A percentile compares a stretch with the other conserved stretches of the same genome.
These are phyloP conservation scores for Molorchus minor DNA, from an alignment of 2,888 invertebrate genomes.

Conservation along the genomic window DNA sequence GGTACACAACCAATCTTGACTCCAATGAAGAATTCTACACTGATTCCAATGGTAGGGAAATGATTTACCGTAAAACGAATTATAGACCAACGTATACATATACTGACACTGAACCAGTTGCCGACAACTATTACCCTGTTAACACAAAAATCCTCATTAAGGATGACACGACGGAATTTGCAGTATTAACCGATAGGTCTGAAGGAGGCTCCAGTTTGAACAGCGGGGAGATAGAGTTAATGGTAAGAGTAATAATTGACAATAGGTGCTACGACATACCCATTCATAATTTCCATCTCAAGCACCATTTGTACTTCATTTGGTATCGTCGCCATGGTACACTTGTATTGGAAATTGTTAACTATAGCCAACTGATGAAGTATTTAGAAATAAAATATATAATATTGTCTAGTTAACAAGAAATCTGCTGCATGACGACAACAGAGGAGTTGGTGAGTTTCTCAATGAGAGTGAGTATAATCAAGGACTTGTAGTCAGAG, in stretches of 20 bases:
- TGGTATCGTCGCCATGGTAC: no score
- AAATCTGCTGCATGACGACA: conserved; percentile 79
- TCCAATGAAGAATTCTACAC: conserved; percentile 72
- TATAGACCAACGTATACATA: conserved; percentile 69
- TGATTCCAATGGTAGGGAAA: conserved; percentile 79
- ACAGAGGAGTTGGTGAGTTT: conserved; percentile 89
- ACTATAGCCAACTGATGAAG: no score
- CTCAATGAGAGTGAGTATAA: conserved; percentile 81
- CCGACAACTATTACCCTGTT: conserved; percentile 80
- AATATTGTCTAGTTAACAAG: conserved; percentile 67
- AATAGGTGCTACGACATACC: no score
- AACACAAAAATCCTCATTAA: conserved; percentile 70
- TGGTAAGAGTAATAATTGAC: no score
- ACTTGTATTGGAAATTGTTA: no score
- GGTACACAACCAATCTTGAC: conserved; percentile 69
- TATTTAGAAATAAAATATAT: background rate
- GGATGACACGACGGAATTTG: conserved; percentile 61
- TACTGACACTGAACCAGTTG: conserved; percentile 64
- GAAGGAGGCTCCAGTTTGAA: conserved; percentile 71
- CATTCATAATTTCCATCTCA: no score
- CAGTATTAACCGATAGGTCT: conserved; percentile 69
- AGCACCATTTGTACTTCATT: no score
- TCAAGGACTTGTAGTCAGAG: background rate
- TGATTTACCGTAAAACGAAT: conserved; percentile 69
- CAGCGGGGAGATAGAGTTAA: conserved; percentile 71